Conservation (phyloP, 2,113 vertebrate genomes). For the Pollachius pollachius region DNA sequence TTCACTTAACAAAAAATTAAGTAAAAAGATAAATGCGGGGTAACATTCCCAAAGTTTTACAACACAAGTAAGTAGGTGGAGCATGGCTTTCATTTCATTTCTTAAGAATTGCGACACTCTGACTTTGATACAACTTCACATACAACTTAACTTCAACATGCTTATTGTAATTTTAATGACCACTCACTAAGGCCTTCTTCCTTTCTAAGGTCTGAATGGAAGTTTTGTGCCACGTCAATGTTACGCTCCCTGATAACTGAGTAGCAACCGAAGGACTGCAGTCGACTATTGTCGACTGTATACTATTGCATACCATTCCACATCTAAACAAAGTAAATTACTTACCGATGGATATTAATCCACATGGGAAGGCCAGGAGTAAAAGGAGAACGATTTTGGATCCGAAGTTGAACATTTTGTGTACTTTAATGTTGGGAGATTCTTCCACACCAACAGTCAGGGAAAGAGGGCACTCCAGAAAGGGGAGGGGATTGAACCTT, state of each 20-base stretch:
- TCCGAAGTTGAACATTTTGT: constrained; percentile 60
- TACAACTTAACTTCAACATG: too few relatives aligned
- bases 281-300: neutral
- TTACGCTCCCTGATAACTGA: neutral
- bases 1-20: neutral
- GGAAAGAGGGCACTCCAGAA: constrained; percentile 7
- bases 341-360: constrained; percentile 61
- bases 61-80: too few relatives aligned
- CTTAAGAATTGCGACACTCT: too few relatives aligned
- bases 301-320: neutral
- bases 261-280: neutral
- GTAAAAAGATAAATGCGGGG: too few relatives aligned
- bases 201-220: neutral
- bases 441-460: constrained; percentile 59
- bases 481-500: constrained; percentile 21
- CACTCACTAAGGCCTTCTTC: too few relatives aligned
- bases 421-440: constrained; percentile 8
- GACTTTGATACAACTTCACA: too few relatives aligned
- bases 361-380: constrained; percentile 67
- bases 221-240: constrained; percentile 37
- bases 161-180: too few relatives aligned
- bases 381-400: constrained; percentile 62
- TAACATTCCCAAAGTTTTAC: too few relatives aligned
- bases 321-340: neutral
- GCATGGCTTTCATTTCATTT: too few relatives aligned